These are phyloP conservation scores for Torymus tubicola DNA, from an alignment of 2,888 invertebrate genomes.

Conservation along the genomic window DNA sequence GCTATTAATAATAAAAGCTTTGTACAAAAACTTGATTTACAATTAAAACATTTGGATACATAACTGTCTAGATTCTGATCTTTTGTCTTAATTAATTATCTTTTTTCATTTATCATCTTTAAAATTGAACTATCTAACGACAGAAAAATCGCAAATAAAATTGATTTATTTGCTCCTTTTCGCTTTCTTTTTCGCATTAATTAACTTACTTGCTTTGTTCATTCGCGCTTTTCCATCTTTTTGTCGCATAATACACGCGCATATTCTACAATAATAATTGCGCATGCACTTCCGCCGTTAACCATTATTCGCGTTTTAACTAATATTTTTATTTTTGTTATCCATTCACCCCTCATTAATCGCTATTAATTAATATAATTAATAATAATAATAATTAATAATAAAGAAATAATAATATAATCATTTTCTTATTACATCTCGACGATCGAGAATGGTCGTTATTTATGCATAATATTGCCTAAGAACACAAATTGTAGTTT, in stretches of 20 bases:
- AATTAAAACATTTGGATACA: constrained; percentile 75
- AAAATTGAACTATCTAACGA: constrained; percentile 68
- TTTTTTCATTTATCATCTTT: constrained; percentile 57
- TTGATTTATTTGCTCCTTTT: constrained; percentile 56
- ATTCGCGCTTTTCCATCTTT: constrained; percentile 51
- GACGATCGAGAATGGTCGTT: constrained; percentile 50
- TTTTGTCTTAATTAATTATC: constrained; percentile 54
- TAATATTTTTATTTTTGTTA: constrained; percentile 59
- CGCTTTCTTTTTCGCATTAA: constrained; percentile 55
- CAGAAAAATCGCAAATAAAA: constrained; percentile 58
- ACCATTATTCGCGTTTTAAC: constrained; percentile 46
- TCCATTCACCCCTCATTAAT: constrained; percentile 60
- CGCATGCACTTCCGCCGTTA: constrained; percentile 42
- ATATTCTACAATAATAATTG: constrained; percentile 51
- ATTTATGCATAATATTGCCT: constrained; percentile 59
- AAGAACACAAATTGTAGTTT: constrained; percentile 60
- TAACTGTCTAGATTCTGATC: constrained; percentile 68
- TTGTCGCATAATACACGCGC: constrained; percentile 49
- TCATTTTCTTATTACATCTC: constrained; percentile 48
- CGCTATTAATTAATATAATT: constrained; percentile 57
- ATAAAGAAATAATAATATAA: constrained; percentile 45
- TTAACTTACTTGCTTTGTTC: constrained; percentile 59
- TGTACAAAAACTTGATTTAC: constrained; percentile 76
- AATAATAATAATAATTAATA: constrained; percentile 54
- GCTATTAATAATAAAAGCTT: constrained; percentile 75